Base-by-base conservation (phyloP, 1,140 invertebrate genomes). In the Euura saliciscinereae region DNA sequence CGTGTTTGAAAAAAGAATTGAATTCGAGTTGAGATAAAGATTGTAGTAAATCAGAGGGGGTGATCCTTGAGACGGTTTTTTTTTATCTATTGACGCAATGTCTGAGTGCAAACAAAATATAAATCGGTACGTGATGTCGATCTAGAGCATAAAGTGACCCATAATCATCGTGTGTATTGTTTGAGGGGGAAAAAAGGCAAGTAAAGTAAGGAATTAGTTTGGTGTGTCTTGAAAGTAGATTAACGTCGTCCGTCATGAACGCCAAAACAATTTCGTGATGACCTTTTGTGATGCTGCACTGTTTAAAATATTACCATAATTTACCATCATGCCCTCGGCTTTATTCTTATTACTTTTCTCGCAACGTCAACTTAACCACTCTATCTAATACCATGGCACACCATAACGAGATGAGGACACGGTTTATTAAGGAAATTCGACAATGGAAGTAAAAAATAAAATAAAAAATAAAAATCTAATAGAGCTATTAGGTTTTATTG, bases 31-130 rank as follows among this genome's bases (percentile, higher is more conserved):
- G n/a, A 59, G 51, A 59, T 59, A 59, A 59, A 59, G 51, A 59
- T 10, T 8, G 51, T n/a, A n/a, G 51, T 5, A n/a, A n/a, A 59
- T 59, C n/a, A 59, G 51, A 8, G 51, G 51, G 51, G 51, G 51
- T 59, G 51, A 59, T 59, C 51, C 51, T 59, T 59, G 51, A 59
- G 51, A 59, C n/a, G n/a, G n/a, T n/a, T n/a, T n/a, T 59, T n/a
- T 59, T 59, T 59, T 59, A 59, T 59, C 51, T 59, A 8, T n/a
- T 10, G 51, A 59, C 51, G 51, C n/a, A 59, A 59, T 59, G n/a
- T n/a, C 8, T 10, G 8, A 59, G 51, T 59, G 51, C 51, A 59
- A 59, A 59, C 51, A 59, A 59, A 59, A 59, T 59, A 59, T 59
- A 51, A 7, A 51, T 51, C 6, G 6, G 11, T 51, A 59, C n/a